Base-by-base conservation (phyloP, 1,140 invertebrate species). In the Dreissena polymorpha region DNA sequence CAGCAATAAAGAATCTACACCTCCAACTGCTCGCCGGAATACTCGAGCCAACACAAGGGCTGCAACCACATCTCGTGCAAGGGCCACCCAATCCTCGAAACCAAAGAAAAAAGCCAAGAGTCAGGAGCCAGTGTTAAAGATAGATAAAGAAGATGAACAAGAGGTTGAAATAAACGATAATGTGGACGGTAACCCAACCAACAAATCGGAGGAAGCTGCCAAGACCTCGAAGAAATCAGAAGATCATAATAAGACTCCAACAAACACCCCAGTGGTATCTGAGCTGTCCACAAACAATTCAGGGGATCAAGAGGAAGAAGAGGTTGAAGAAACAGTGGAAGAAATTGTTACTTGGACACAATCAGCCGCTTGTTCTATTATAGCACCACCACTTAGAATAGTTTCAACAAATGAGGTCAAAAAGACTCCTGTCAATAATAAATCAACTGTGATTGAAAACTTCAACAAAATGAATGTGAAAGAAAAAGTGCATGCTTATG, bases 401-500 rank as follows among this genome's bases (percentile, higher is more conserved):
- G 57, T 18, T 18, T 18, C 57, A 60, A 23, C 57, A 60, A 23
- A 60, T 60, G 16, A n/a, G 16, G 57, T n/a, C 12, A 39, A 39
- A 39, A 60, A 60, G 21, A 60, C 57, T 23, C 57, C 57, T 60
- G 57, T 60, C 2, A 60, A 60, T 39, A 69, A 50, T 49, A 50
- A 50, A 64, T 65, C 27, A 12, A 55, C 78, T 49, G 18, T 73
- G 16, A 60, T n/a, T 21, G 18, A 50, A 18, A 81, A 64, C 27
- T 81, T 81, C 39, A 64, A 16, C 23, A 63, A n/a, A 53, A 81
- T 81, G 78, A 81, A 81, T 72, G 77, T 80, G 27, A 72, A 81
- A 73, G 78, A 81, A 65, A 72, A 53, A 29, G 69, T 50, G 6
- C 27, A 64, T 73, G 78, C 69, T 10, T 72, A 81, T 72, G 78